Evolutionary conservation across 1,140 invertebrate species (phyloP).

Genomic region (Zaprionus capensis): DNA sequence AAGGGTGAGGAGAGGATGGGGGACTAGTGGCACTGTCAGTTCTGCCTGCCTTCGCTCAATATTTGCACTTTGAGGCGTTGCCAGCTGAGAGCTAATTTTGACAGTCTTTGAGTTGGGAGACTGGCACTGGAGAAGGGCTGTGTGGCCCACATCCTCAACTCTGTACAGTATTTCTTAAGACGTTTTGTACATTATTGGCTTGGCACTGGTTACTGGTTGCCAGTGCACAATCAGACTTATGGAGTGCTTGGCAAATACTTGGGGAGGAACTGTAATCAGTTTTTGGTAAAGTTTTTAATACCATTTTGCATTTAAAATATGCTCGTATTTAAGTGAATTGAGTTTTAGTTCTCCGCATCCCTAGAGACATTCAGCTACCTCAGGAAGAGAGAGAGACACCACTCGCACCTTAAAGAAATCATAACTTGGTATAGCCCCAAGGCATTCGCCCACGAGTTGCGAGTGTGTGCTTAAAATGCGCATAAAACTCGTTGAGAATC

Average conservation of each 20-base stretch:
- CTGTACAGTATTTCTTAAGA: constrained; percentile 42
- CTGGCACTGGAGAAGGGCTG: constrained; percentile 1
- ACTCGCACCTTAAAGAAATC: constrained; percentile 15
- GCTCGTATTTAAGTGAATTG: constrained; percentile 46
- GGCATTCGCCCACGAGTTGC: constrained; percentile 8
- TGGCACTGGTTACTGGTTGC: constrained; percentile 21
- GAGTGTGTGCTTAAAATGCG: constrained; percentile 53
- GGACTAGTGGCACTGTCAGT: constrained; percentile 28
- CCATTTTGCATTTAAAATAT: constrained; percentile 61
- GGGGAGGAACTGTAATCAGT: constrained; percentile 63
- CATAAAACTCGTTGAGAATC: constrained; percentile 49
- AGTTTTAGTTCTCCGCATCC: constrained; percentile 1
- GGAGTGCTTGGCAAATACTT: constrained; percentile 68
- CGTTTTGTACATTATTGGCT: constrained; percentile 65
- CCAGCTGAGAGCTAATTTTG: constrained; percentile 69
- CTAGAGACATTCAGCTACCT: not conserved
- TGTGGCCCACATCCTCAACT: constrained; percentile 9
- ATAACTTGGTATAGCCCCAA: constrained; percentile 17
- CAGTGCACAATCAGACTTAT: constrained; percentile 53
- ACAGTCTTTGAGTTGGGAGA: constrained; percentile 25
- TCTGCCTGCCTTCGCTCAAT: constrained; percentile 56
- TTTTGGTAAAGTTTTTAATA: constrained; percentile 70
- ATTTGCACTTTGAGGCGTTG: constrained; percentile 73
- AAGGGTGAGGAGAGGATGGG: not conserved
- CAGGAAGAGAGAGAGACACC: not conserved